These are phyloP conservation scores for Helogale parvula DNA, from an alignment of 2,113 vertebrate genomes.

Conservation along the genomic window DNA sequence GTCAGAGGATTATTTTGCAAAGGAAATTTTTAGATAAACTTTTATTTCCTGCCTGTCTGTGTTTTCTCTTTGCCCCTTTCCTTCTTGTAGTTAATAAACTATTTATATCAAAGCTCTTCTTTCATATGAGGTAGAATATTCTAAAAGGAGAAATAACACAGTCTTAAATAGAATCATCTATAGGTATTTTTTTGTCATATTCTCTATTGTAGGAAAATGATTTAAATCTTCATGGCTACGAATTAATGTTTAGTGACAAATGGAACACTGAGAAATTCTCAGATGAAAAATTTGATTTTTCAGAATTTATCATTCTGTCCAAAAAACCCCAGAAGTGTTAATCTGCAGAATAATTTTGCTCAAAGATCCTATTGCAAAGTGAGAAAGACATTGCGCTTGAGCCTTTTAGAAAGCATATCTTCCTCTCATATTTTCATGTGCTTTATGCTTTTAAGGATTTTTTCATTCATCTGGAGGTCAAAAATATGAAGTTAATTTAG, in stretches of 20 bases:
- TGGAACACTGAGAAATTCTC: not conserved
- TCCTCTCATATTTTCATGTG: not conserved
- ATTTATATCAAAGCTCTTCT: constrained; percentile 66
- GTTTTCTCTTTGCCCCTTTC: constrained; percentile 73
- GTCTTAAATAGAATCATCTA: constrained; percentile 55
- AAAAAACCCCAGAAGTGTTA: not conserved
- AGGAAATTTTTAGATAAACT: constrained; percentile 78
- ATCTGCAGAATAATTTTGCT: not conserved
- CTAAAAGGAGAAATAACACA: constrained; percentile 35
- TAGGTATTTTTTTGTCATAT: not conserved
- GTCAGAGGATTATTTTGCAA: constrained; percentile 71
- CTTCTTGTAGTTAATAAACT: constrained; percentile 75
- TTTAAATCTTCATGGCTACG: not conserved
- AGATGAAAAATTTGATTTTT: not conserved
- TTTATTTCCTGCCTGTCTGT: constrained; percentile 77
- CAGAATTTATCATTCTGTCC: not conserved
- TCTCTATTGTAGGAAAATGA: constrained; percentile 32
- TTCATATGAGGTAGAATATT: constrained; percentile 42
- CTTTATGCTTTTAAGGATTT: not conserved
- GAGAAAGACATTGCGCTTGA: not conserved
- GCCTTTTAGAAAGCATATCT: not conserved
- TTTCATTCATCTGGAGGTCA: not conserved
- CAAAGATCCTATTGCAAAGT: not conserved
- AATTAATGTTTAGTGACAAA: constrained; percentile 30
- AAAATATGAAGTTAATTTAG: not conserved